Base-by-base conservation (phyloP, 2,113 vertebrate species). In the Dasypus novemcinctus region DNA sequence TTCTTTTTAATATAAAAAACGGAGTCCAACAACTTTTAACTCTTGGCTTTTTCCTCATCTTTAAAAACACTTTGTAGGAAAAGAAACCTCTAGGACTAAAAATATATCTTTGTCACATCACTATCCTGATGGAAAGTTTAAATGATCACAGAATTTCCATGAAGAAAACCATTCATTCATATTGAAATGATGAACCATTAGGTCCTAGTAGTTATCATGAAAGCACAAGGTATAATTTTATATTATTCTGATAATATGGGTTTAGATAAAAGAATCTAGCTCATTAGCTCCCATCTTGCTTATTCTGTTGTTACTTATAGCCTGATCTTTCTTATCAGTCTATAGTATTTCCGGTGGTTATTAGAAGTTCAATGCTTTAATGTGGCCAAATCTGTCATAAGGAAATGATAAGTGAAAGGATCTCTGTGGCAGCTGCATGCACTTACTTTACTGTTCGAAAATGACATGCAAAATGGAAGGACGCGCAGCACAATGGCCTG, bases 161-260 rank as follows among this genome's bases (percentile, higher is more conserved):
- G 95, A 98, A 98, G 97, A 98, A 96, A 97, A 98, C 95, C 91
- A 97, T 91, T 98, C 97, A 98, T 98, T 98, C 97, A 98, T 97
- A 98, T 98, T 98, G 98, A 98, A 98, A 98, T 98, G 98, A 98
- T 97, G 98, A 97, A 96, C 97, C 97, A 98, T 98, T 98, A 96
- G 98, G 97, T 97, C 98, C 95, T 96, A 97, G 93, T 95, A 95
- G 97, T 97, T 97, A 98, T 98, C 98, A 95, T 97, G 97, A 97
- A 98, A 98, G 96, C 95, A 84, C 91, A 98, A 98, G 98, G 98
- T 98, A 98, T 99, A 98, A 98, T 98, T 99, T 98, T 98, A 98
- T 97, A 98, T 98, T 98, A 98, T 98, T 98, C 98, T 98, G 98
- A 96, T 98, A 98, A 98, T 98, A 98, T 87, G 98, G 98, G 98